Conservation (phyloP, 2,888 invertebrate species). For the Laspeyria flexula region DNA sequence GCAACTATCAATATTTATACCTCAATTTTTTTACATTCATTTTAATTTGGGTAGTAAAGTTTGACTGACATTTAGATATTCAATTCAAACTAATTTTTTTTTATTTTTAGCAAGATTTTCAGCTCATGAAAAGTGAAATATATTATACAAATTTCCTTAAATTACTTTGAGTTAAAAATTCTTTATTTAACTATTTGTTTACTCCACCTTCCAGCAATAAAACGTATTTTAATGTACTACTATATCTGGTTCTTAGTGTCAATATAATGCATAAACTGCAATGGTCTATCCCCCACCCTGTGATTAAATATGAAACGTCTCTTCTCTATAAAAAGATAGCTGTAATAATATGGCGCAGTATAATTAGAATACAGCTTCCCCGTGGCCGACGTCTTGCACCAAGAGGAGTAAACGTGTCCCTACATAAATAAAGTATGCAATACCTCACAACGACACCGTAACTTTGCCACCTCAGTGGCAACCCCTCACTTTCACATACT, state of each 20-base stretch:
- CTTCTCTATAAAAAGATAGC: background rate
- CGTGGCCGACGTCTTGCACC: constrained; percentile 63
- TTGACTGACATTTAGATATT: background rate
- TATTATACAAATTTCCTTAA: too few species aligned
- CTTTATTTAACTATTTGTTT: too few species aligned
- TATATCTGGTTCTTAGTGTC: too few species aligned
- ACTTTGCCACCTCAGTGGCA: constrained; percentile 42
- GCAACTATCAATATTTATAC: background rate
- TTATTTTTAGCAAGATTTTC: too few species aligned
- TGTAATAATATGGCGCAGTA: constrained; percentile 9
- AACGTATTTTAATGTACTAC: too few species aligned
- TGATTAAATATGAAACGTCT: background rate
- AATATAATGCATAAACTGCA: too few species aligned
- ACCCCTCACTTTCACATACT: constrained; percentile 10
- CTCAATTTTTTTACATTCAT: background rate
- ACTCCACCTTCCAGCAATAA: too few species aligned
- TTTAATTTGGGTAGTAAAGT: background rate
- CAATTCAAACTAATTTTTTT: too few species aligned
- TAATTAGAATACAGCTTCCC: constrained; percentile 50
- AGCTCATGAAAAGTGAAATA: too few species aligned
- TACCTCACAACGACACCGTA: constrained; percentile 67
- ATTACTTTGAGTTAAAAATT: too few species aligned
- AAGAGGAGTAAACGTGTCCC: constrained; percentile 74
- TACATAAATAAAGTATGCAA: constrained; percentile 83
- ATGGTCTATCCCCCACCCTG: background rate